Base-by-base conservation (phyloP, 2,888 invertebrate genomes). In the Thysanoteuthis rhombus region DNA sequence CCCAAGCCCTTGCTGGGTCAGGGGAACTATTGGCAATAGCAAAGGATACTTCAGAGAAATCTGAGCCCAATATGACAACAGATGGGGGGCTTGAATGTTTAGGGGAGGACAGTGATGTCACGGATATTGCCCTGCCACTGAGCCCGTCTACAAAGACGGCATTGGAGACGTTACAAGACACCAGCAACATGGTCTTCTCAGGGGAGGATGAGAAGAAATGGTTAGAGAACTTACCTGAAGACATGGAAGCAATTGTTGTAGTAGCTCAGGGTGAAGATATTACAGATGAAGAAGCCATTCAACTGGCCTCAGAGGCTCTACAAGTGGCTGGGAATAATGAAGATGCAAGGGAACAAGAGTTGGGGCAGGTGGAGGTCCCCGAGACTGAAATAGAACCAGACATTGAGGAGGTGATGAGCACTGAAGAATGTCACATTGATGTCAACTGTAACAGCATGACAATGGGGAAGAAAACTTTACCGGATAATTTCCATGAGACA, bases 251-350 rank as follows among this genome's bases (percentile, higher is more conserved):
- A 42, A 95, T 96, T 32, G 94, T 96, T 42, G 95, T 96, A 6
- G 93, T 96, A 93, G 94, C 96, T 36, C 95, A 95, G 28, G 95
- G 94, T 93, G 94, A 94, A 38, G 95, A 95, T 38, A 94, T 96
- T 39, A 94, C 95, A 32, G 95, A 95, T 92, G 96, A 96, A 75
- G 96, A 96, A 42, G 95, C 95, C 39, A 91, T 96, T 32, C 94
- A 94, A 92, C 94, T 96, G 93, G 96, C 96, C 45, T 92, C 40
- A 25, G 45, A 93, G 89, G 89, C 93, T 52, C 38, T 94, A n/a
- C 75, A 91, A 58, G 93, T 89, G 5, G 93, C 47, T 16, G 94
- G 93, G 39, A 58, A 47, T 58, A 75, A 89, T 36, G 89, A 93
- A 93, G 8, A 89, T 8, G 28, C 32, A 6, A 28, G 12, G 16